Conservation (phyloP, 2,113 vertebrate species). For the Romanogobio albipinnatus region DNA sequence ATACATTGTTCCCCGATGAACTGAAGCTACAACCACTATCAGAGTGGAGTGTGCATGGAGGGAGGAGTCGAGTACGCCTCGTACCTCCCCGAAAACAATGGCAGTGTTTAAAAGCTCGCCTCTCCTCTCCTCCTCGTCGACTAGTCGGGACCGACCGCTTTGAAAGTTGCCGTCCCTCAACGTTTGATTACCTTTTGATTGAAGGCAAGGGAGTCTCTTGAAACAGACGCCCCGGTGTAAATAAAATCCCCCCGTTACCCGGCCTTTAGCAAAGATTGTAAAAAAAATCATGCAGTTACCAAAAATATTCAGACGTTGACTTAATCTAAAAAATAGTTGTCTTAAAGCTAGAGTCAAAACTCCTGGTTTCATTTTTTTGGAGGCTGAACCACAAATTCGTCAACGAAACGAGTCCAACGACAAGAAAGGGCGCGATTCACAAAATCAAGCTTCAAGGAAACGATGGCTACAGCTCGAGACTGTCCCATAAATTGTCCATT, state of each 20-base stretch:
- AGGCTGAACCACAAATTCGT: conserved; percentile 57
- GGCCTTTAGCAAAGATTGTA: conserved; percentile 72
- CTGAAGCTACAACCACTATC: conserved; percentile 74
- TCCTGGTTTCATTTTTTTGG: conserved; percentile 47
- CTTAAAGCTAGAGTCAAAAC: conserved; percentile 68
- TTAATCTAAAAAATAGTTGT: conserved; percentile 73
- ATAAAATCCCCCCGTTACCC: conserved; percentile 58
- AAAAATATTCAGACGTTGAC: conserved; percentile 74
- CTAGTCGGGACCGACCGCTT: conserved; percentile 54
- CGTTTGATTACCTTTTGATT: conserved; percentile 59
- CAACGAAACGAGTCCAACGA: conserved; percentile 58
- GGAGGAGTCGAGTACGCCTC: conserved; percentile 62
- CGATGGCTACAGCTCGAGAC: conserved; percentile 75
- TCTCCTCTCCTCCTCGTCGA: conserved; percentile 59
- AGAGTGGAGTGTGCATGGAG: conserved; percentile 70
- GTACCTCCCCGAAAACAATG: conserved; percentile 73
- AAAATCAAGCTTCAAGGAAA: conserved; percentile 74
- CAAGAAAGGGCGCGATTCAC: conserved; percentile 67
- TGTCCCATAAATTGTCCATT: conserved; percentile 57
- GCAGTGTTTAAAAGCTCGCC: conserved; percentile 79
- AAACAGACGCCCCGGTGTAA: conserved; percentile 68
- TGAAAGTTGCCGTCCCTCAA: conserved; percentile 35
- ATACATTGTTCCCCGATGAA: conserved; percentile 73
- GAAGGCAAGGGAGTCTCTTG: conserved; percentile 74
- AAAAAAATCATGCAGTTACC: conserved; percentile 80